Evolutionary conservation across 1,140 invertebrate genomes (phyloP), one percentile per base, ranked within the genome.

Genomic region (Hycleus cichorii): DNA sequence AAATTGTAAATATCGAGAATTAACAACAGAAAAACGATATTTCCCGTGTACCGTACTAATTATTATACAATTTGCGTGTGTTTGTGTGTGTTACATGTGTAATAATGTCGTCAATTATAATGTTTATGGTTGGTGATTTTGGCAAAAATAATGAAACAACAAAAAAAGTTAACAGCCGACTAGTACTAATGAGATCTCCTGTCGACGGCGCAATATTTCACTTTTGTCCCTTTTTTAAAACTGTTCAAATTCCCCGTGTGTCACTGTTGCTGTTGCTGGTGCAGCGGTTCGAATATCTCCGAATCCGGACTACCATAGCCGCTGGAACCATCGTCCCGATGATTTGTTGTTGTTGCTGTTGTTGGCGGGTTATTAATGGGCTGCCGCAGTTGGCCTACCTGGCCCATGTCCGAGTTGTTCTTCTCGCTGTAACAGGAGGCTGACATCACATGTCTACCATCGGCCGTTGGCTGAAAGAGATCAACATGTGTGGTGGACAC

Each of bases 301-400:
- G 80, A 81, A 72, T 84, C 82, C 25, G 81, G 75, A 69, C 81
- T 83, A 58, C 81, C 81, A 72, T 82, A 83, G 7, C 80, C 81
- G 69, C 79, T 81, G 66, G 78, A 81, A 4, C 78, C 80, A 68
- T 81, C 81, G 63, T 82, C 81, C 69, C 77, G 72, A 72, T 76
- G 55, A 47, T 59, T 49, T 61, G 57, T 26, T 49, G 48, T n/a
- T 27, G 32, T 12, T 49, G 12, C 27, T 2, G 32, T 70, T 74
- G 63, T 66, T 71, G 54, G 4, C 47, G 51, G 56, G 2, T 5
- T 62, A 57, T 64, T 80, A 78, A 67, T 80, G 78, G 62, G 79
- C 79, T 43, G 65, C 59, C 64, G 61, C 77, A 70, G 56, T 69
- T 73, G 58, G 43, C 65, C 74, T 4, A 62, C 74, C 8, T 63